Conservation (phyloP, 1,140 invertebrate species). For the Drosophila arawakana region DNA sequence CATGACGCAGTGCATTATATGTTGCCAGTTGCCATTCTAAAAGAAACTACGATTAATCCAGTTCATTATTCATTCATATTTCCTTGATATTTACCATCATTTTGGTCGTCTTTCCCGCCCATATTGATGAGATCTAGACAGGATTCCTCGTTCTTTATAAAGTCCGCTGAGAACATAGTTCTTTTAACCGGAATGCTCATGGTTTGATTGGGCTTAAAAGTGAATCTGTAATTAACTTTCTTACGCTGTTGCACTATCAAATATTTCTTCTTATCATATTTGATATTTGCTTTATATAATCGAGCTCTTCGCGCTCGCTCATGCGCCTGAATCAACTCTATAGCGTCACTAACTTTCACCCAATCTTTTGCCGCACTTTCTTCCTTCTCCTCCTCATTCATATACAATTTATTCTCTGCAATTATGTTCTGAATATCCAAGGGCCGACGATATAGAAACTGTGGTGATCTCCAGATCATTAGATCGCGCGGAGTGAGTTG, state of each 20-base stretch:
- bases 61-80: too few species aligned
- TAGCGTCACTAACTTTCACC: constrained; percentile 52
- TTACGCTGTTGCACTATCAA: constrained; percentile 54
- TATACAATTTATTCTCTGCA: constrained; percentile 55
- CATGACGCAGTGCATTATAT: constrained; percentile 16
- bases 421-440: constrained; percentile 70
- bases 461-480: constrained; percentile 83
- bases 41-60: too few species aligned
- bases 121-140: constrained; percentile 49
- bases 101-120: constrained; percentile 15
- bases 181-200: constrained; percentile 79
- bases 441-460: constrained; percentile 72
- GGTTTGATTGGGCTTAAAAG: constrained; percentile 69
- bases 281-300: constrained; percentile 80
- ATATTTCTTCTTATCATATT: constrained; percentile 59
- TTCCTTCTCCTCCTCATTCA: constrained; percentile 64
- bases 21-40: constrained; percentile 30
- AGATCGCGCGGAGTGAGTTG: constrained; percentile 86
- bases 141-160: constrained; percentile 54
- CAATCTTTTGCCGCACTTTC: constrained; percentile 39
- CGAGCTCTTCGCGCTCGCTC: constrained; percentile 86
- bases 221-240: constrained; percentile 68
- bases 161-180: constrained; percentile 68
- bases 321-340: constrained; percentile 85
- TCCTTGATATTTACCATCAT: constrained; percentile 18